These are phyloP conservation scores for Colossoma macropomum DNA, from an alignment of 2,113 vertebrate genomes.

Conservation along the genomic window DNA sequence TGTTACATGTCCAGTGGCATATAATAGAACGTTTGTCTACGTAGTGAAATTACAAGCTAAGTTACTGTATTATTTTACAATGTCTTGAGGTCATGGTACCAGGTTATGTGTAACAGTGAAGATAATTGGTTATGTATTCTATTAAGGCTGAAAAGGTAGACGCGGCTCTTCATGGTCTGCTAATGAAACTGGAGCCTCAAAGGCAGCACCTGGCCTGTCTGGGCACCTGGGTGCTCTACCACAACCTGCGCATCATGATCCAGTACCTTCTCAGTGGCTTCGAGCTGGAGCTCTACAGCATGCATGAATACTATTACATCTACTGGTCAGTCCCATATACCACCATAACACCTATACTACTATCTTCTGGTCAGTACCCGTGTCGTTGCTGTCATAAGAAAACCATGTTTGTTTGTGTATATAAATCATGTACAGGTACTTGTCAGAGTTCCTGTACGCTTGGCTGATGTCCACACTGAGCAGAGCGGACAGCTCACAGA, in stretches of 20 bases:
- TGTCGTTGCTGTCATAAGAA: no score
- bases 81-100: no score
- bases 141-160: constrained; percentile 95
- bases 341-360: neutral
- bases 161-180: constrained; percentile 92
- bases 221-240: constrained; percentile 98
- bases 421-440: constrained; percentile 82
- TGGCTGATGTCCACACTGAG: constrained; percentile 99
- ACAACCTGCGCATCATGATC: constrained; percentile 98
- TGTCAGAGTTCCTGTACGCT: constrained; percentile 96
- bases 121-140: neutral
- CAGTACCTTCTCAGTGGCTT: constrained; percentile 98
- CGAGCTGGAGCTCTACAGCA: constrained; percentile 97
- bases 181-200: constrained; percentile 96
- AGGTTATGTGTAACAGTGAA: neutral
- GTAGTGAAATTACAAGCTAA: no score
- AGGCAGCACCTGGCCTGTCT: constrained; percentile 96
- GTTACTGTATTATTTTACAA: no score
- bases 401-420: neutral
- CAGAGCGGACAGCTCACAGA: constrained; percentile 95
- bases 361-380: neutral
- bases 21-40: no score
- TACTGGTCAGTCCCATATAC: constrained; percentile 84
- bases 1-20: no score
- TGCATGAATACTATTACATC: constrained; percentile 99